phyloP scores from a whole-genome alignment of 1,140 invertebrate genomes.

The Phenacoccus solenopsis region DNA sequence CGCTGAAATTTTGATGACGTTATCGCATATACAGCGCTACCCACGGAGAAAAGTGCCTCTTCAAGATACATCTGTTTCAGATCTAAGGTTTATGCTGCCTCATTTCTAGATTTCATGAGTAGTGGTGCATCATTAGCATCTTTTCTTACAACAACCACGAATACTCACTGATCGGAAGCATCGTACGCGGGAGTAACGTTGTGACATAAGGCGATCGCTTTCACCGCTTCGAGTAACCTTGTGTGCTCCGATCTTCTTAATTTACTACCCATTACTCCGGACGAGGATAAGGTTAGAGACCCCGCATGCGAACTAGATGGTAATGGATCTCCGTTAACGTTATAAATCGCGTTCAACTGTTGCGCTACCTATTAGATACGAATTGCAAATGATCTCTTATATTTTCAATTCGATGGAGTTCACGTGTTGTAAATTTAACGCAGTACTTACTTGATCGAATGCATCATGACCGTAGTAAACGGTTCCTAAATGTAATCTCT shows the following conservation, averaged over 20 bases:
- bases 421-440: constrained; percentile 24
- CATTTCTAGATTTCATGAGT: no score
- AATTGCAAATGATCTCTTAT: constrained; percentile 4
- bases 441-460: constrained; percentile 62
- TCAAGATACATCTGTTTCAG: no score
- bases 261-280: constrained; percentile 32
- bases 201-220: constrained; percentile 91
- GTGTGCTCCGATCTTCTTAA: constrained; percentile 55
- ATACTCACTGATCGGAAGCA: constrained; percentile 23
- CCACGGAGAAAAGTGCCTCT: neutral
- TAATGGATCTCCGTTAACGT: constrained; percentile 18
- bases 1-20: no score
- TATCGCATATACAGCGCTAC: no score
- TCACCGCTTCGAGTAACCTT: constrained; percentile 78
- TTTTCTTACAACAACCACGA: neutral
- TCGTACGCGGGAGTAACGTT: constrained; percentile 98
- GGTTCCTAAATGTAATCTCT: constrained; percentile 82
- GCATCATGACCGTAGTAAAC: constrained; percentile 75
- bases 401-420: neutral
- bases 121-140: no score
- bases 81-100: no score
- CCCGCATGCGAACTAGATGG: neutral
- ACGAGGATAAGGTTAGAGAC: constrained; percentile 16
- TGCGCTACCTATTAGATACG: constrained; percentile 14
- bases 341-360: constrained; percentile 20